A percentile compares a stretch with the other conserved stretches of the same genome.
phyloP scores from a whole-genome alignment of 2,797 vertebrate genomes.

The Poeciliopsis infans region DNA sequence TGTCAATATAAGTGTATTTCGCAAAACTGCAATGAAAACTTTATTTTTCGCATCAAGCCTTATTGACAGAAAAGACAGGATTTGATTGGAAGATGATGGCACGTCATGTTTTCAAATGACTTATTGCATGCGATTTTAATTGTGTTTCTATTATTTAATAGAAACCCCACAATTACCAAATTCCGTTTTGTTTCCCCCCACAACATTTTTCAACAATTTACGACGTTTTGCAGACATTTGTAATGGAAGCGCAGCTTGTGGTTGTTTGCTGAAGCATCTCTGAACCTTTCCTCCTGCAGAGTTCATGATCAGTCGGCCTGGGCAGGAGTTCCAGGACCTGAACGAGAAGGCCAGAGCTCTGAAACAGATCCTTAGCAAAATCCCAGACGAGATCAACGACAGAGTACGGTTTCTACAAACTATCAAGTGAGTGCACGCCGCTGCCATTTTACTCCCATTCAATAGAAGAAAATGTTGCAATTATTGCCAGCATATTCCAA shows the following conservation, averaged over 20 bases:
- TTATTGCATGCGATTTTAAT: too few species aligned
- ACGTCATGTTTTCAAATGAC: too few species aligned
- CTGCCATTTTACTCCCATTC: not conserved
- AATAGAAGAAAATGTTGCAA: not conserved
- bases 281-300: constrained; percentile 75
- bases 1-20: too few species aligned
- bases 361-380: constrained; percentile 98
- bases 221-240: too few species aligned
- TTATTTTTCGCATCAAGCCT: too few species aligned
- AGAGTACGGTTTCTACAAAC: constrained; percentile 98
- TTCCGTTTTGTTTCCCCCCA: too few species aligned
- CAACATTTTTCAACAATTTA: too few species aligned
- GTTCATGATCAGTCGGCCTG: constrained; percentile 95
- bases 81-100: too few species aligned
- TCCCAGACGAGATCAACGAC: constrained; percentile 97
- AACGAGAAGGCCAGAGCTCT: constrained; percentile 96
- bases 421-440: constrained; percentile 90
- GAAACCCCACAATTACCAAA: too few species aligned
- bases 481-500: not conserved
- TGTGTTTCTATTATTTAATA: too few species aligned
- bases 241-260: not conserved
- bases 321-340: constrained; percentile 95
- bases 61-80: too few species aligned
- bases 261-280: not conserved
- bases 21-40: too few species aligned